These are phyloP conservation scores for Catocala fraxini DNA, from an alignment of 2,888 invertebrate species.

Conservation along the genomic window DNA sequence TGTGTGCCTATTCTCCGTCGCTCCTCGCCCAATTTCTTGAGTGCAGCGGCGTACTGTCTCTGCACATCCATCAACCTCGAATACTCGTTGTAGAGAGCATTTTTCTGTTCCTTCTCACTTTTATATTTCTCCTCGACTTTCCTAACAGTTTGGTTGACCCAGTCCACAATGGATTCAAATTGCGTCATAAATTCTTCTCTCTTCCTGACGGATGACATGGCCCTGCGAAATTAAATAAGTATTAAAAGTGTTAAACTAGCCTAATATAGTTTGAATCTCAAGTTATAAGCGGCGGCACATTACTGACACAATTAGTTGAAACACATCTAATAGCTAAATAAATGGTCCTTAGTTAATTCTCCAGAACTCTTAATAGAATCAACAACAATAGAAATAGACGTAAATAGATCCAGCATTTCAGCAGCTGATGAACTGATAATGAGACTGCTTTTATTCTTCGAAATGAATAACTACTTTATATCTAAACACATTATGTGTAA, in stretches of 20 bases:
- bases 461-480: too few relatives aligned
- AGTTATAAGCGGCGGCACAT: too few relatives aligned
- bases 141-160: conserved; percentile 94
- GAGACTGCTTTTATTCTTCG: too few relatives aligned
- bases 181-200: conserved; percentile 97
- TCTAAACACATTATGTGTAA: neutral
- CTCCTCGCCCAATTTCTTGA: conserved; percentile 76
- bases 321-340: too few relatives aligned
- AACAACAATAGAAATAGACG: too few relatives aligned
- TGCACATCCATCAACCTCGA: conserved; percentile 80
- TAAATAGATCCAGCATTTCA: too few relatives aligned
- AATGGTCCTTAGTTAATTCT: too few relatives aligned
- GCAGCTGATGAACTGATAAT: too few relatives aligned
- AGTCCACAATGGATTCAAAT: conserved; percentile 95
- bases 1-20: conserved; percentile 65
- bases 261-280: too few relatives aligned
- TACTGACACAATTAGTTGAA: too few relatives aligned
- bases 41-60: conserved; percentile 79
- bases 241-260: too few relatives aligned
- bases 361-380: too few relatives aligned
- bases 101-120: conserved; percentile 74
- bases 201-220: conserved; percentile 93
- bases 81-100: conserved; percentile 72
- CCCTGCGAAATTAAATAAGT: conserved; percentile 82
- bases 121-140: conserved; percentile 90